phyloP scores from a whole-genome alignment of 2,888 invertebrate species.

The Hoplodrina blanda region DNA sequence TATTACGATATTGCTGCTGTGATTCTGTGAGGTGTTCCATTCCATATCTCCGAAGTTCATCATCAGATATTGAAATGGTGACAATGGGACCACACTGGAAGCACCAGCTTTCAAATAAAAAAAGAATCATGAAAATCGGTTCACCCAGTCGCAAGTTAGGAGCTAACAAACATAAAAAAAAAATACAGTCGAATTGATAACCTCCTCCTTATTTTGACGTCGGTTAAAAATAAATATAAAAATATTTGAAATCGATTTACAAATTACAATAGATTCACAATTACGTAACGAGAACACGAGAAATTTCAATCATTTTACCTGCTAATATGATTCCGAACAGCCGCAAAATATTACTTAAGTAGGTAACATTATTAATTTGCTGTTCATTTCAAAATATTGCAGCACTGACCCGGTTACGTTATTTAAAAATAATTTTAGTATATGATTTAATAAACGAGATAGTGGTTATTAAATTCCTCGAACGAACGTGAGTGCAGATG shows the following conservation, averaged over 20 bases:
- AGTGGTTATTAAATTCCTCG: conserved; percentile 34
- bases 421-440: conserved; percentile 27
- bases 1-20: too few relatives aligned
- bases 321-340: conserved; percentile 10
- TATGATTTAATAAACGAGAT: conserved; percentile 46
- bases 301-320: conserved; percentile 26
- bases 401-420: conserved; percentile 33
- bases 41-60: too few relatives aligned
- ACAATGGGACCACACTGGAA: too few relatives aligned
- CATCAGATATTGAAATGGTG: too few relatives aligned
- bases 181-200: too few relatives aligned
- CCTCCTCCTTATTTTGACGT: too few relatives aligned
- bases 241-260: conserved; percentile 32
- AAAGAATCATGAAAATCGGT: too few relatives aligned
- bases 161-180: too few relatives aligned
- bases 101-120: too few relatives aligned
- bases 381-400: conserved; percentile 37
- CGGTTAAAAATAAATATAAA: not conserved
- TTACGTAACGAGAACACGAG: conserved; percentile 36
- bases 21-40: too few relatives aligned
- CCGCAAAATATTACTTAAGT: conserved; percentile 23
- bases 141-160: too few relatives aligned
- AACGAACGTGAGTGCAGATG: conserved; percentile 24
- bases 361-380: conserved; percentile 35
- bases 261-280: conserved; percentile 21